A percentile compares a stretch with the other conserved stretches of the same genome.
These are phyloP conservation scores for Peromyscus melanophrys DNA, from an alignment of 2,797 vertebrate genomes.

Conservation along the genomic window DNA sequence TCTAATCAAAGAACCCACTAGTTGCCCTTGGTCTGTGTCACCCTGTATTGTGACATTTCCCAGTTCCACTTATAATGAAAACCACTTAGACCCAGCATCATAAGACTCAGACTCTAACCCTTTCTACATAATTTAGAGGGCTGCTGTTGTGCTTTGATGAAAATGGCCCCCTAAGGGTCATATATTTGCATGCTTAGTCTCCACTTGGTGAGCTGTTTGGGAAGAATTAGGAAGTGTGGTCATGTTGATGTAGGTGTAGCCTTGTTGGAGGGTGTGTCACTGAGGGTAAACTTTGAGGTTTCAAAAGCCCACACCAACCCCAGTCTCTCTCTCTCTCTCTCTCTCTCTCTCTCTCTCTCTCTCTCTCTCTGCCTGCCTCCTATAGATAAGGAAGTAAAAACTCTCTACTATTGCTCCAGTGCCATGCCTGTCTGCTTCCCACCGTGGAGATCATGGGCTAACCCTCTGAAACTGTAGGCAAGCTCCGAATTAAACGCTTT, in stretches of 20 bases:
- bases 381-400: neutral
- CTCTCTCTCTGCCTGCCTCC: neutral
- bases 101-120: neutral
- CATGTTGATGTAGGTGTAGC: neutral
- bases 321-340: neutral
- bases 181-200: neutral
- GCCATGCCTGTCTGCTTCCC: neutral
- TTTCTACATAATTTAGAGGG: neutral
- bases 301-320: neutral
- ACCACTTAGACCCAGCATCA: neutral
- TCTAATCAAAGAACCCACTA: neutral
- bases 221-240: neutral
- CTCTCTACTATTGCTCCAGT: neutral
- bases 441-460: neutral
- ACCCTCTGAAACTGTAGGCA: neutral
- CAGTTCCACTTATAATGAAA: neutral
- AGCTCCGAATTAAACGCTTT: neutral
- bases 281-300: neutral
- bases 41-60: neutral
- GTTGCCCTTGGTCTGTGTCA: neutral
- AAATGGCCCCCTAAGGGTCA: neutral
- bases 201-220: neutral
- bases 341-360: neutral
- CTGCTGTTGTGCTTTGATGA: neutral
- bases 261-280: neutral